Conservation (phyloP, 2,888 invertebrate species). For the Chelonus formosanus region DNA sequence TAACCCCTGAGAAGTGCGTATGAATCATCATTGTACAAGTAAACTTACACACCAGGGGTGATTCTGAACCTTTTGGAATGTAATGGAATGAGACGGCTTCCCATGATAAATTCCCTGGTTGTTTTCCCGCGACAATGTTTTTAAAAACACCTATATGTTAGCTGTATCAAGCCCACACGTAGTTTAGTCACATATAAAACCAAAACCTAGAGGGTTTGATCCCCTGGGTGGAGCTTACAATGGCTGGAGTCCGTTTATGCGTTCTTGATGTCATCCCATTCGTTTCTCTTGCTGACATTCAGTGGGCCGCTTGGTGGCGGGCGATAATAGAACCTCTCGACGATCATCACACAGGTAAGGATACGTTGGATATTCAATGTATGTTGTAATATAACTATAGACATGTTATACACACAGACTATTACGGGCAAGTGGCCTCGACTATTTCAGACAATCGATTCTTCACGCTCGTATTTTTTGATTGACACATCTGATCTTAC, state of each 20-base stretch:
- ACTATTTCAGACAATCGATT: slow-evolving; percentile 13
- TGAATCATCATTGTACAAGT: slow-evolving; percentile 34
- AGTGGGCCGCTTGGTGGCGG: slow-evolving; percentile 11
- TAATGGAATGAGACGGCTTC: slow-evolving; percentile 23
- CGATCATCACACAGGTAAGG: slow-evolving; percentile 8
- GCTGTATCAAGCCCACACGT: slow-evolving; percentile 29
- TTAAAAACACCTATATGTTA: slow-evolving; percentile 22
- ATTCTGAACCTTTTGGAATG: slow-evolving; percentile 16
- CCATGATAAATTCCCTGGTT: slow-evolving; percentile 27
- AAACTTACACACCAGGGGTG: slow-evolving; percentile 35
- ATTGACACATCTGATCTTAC: not conserved
- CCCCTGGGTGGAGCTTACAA: slow-evolving; percentile 10
- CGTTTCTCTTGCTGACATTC: slow-evolving; percentile 20
- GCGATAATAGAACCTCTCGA: slow-evolving; percentile 23
- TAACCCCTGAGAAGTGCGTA: slow-evolving; percentile 27
- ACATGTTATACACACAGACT: too few species aligned
- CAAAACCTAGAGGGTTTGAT: slow-evolving; percentile 5
- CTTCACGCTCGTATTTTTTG: slow-evolving; percentile 6
- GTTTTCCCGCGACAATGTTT: slow-evolving; percentile 30
- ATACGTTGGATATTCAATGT: not conserved
- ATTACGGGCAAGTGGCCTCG: too few species aligned
- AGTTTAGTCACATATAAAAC: slow-evolving; percentile 13
- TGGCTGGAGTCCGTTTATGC: slow-evolving; percentile 12
- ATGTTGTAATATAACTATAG: not conserved
- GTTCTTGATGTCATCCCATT: slow-evolving; percentile 26